A percentile compares a stretch with the other conserved stretches of the same genome.
phyloP scores from a whole-genome alignment of 2,113 vertebrate species.

The Larimichthys polyactis region DNA sequence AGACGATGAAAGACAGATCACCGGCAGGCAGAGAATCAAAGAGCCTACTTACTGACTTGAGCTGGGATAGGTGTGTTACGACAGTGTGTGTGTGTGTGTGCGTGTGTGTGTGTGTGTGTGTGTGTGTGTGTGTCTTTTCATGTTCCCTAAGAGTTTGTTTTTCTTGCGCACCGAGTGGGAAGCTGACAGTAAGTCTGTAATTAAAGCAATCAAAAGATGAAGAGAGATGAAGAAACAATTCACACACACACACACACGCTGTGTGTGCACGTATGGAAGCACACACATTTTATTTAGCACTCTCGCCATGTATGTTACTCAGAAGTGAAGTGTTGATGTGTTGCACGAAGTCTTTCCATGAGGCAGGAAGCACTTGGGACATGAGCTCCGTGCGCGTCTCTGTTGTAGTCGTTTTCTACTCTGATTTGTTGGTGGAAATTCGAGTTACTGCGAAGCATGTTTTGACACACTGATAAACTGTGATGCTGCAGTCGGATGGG shows the following conservation, averaged over 20 bases:
- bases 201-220: slow-evolving; percentile 86
- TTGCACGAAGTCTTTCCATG: not conserved
- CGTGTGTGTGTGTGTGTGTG: slow-evolving; percentile 42
- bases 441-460: slow-evolving; percentile 31
- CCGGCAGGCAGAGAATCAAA: slow-evolving; percentile 80
- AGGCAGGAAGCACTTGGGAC: slow-evolving; percentile 22
- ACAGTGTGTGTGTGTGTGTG: slow-evolving; percentile 25
- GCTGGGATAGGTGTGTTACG: slow-evolving; percentile 68
- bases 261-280: slow-evolving; percentile 1
- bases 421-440: slow-evolving; percentile 27
- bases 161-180: slow-evolving; percentile 69
- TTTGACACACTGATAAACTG: slow-evolving; percentile 49
- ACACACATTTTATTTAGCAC: slow-evolving; percentile 9
- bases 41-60: slow-evolving; percentile 68
- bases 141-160: slow-evolving; percentile 79
- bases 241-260: slow-evolving; percentile 14
- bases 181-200: slow-evolving; percentile 82
- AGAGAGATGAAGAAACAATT: slow-evolving; percentile 65
- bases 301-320: not conserved
- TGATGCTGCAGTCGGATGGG: slow-evolving; percentile 15
- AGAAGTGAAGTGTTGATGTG: not conserved
- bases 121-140: slow-evolving; percentile 73
- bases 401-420: not conserved
- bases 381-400: slow-evolving; percentile 13
- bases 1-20: slow-evolving; percentile 82